Evolutionary conservation across 2,888 invertebrate species (phyloP).

Genomic region (Cremastobaeus sp.): DNA sequence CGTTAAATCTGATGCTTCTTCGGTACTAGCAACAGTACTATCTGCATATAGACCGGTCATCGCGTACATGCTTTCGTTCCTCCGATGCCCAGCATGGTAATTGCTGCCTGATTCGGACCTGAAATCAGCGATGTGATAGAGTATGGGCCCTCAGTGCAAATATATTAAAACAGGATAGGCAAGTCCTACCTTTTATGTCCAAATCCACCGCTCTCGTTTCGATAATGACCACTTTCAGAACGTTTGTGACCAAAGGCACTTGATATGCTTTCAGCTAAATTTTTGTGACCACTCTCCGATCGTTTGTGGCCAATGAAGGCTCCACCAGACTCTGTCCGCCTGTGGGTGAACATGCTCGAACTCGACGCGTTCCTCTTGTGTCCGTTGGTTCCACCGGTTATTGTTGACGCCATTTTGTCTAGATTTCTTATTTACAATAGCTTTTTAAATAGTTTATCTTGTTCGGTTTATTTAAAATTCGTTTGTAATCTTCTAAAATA

Average conservation of each 20-base stretch:
- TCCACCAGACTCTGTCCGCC: slow-evolving; percentile 73
- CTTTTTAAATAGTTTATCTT: too few species aligned
- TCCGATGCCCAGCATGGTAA: slow-evolving; percentile 80
- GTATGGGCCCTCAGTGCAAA: neutral
- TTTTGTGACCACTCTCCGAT: slow-evolving; percentile 73
- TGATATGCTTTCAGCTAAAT: slow-evolving; percentile 75
- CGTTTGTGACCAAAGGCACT: slow-evolving; percentile 76
- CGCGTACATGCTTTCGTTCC: slow-evolving; percentile 93
- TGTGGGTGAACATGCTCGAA: slow-evolving; percentile 75
- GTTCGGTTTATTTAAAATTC: too few species aligned
- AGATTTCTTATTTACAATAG: slow-evolving; percentile 29
- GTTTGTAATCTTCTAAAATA: too few species aligned
- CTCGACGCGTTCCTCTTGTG: slow-evolving; percentile 75
- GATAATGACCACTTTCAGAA: slow-evolving; percentile 68
- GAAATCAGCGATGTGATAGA: neutral
- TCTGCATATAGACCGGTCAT: slow-evolving; percentile 92
- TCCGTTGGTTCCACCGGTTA: slow-evolving; percentile 62
- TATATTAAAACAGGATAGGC: too few species aligned
- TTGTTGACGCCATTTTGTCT: slow-evolving; percentile 69
- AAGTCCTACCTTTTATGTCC: slow-evolving; percentile 72
- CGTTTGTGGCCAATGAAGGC: slow-evolving; percentile 74
- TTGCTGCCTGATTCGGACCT: slow-evolving; percentile 76
- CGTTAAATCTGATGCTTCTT: slow-evolving; percentile 78
- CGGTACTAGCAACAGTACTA: slow-evolving; percentile 80
- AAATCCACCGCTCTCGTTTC: slow-evolving; percentile 72